Conservation (phyloP, 2,888 invertebrate genomes). For the Eilema sororculum region DNA sequence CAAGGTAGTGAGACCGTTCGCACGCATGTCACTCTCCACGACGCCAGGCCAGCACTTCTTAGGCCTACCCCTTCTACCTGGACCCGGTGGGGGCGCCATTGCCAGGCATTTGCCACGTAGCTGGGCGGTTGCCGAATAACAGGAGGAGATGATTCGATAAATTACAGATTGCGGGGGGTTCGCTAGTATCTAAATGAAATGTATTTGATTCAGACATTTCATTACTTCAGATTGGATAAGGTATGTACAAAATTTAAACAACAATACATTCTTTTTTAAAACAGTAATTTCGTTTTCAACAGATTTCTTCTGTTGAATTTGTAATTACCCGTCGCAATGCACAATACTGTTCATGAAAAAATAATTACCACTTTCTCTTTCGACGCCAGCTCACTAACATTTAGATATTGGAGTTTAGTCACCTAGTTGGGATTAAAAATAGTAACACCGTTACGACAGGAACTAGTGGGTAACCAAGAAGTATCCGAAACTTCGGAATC, state of each 20-base stretch:
- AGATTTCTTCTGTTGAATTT: slow-evolving; percentile 12
- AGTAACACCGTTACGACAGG: not conserved
- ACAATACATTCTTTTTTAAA: not conserved
- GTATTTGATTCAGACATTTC: not conserved
- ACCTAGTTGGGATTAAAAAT: not conserved
- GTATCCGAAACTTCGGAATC: no score
- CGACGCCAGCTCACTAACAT: slow-evolving; percentile 7
- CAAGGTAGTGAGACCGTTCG: no score
- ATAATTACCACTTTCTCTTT: slow-evolving; percentile 13
- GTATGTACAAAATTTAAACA: not conserved
- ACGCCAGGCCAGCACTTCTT: no score
- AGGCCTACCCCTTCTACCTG: no score
- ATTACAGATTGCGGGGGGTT: not conserved
- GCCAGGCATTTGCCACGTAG: no score
- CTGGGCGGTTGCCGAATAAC: no score
- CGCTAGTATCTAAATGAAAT: slow-evolving; percentile 1
- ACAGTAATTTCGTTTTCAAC: slow-evolving; percentile 11
- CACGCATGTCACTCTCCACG: no score
- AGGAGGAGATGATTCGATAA: no score
- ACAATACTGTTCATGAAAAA: slow-evolving; percentile 10
- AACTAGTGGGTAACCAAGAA: not conserved
- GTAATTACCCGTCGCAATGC: slow-evolving; percentile 12
- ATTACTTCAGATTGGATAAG: not conserved
- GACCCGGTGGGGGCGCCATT: no score
- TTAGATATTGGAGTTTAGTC: not conserved